Evolutionary conservation across 2,113 vertebrate species (phyloP), one percentile per base, ranked within the genome.

Genomic region (Syngnathus floridae): DNA sequence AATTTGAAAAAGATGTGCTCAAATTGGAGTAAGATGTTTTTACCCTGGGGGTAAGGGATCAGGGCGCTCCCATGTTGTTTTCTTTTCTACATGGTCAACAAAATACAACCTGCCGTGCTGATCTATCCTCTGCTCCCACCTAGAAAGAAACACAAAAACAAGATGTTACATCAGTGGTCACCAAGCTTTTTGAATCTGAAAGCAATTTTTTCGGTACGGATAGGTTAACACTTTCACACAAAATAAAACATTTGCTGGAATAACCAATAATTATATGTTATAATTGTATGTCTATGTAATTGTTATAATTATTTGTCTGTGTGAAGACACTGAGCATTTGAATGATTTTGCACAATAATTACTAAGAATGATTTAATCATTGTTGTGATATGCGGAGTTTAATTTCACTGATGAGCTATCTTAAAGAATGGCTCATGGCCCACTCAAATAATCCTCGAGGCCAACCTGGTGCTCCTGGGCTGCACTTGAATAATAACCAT

Each of bases 81-180:
- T 92, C 89, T 98, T 99, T 76, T 96, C 95, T 81, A 98, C 92
- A 8, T 99, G 97, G 90, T 99, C 97, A 49, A 99, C 96, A 40
- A 92, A 99, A 85, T 99, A 99, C 37, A 96, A 67, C 71, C 95
- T 90, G 38, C 97, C 95, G 1, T 93, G 93, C 61, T 91, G 94
- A 86, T 99, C 95, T 74, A 97, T 89, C 84, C 96, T 92, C 88
- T 99, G 97, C 80, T 99, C 97, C 96, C 97, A 99, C 6, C 97
- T 99, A 81, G 68, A 87, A 88, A 73, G 1, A 86, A 67, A 10
- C 73, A 41, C 11, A 21, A 38, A 57, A 65, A 51, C 6, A 69
- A 41, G 21, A 19, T 16, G 54, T 56, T 21, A 19, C 2, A 52
- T 66, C 26, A 46, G n/a, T 7, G 48, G 48, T 51, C 48, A 51